Evolutionary conservation across 2,113 vertebrate species (phyloP).

Genomic region (Axis porcinus): DNA sequence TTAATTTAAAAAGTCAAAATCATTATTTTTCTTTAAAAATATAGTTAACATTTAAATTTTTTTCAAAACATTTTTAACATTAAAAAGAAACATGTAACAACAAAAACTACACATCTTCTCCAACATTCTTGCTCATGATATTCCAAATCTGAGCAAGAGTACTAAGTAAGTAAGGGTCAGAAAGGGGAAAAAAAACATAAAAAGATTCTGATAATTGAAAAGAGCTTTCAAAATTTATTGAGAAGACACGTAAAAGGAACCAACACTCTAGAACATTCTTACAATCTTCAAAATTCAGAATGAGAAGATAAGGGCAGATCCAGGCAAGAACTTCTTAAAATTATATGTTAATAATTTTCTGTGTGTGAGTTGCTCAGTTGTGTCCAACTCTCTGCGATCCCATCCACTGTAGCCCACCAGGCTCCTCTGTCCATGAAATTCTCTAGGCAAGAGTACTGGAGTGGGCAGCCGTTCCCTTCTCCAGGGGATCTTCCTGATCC

Average conservation of each 20-base stretch:
- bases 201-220: slow-evolving; percentile 18
- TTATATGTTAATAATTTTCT: not conserved
- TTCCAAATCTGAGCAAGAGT: not conserved
- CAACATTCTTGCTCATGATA: not conserved
- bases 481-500: not conserved
- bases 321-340: not conserved
- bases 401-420: not conserved
- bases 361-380: not conserved
- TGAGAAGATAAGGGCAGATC: not conserved
- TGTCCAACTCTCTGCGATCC: not conserved
- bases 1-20: not conserved
- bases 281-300: not conserved
- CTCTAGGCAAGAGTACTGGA: not conserved
- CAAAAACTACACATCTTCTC: not conserved
- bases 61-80: slow-evolving; percentile 28
- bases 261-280: not conserved
- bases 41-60: not conserved
- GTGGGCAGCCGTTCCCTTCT: not conserved
- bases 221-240: not conserved
- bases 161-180: not conserved
- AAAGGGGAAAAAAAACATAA: not conserved
- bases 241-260: not conserved
- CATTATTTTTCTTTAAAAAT: not conserved
- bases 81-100: not conserved
- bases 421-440: not conserved